Evolutionary conservation across 2,113 vertebrate genomes (phyloP).

Genomic region (Lepisosteus oculatus): DNA sequence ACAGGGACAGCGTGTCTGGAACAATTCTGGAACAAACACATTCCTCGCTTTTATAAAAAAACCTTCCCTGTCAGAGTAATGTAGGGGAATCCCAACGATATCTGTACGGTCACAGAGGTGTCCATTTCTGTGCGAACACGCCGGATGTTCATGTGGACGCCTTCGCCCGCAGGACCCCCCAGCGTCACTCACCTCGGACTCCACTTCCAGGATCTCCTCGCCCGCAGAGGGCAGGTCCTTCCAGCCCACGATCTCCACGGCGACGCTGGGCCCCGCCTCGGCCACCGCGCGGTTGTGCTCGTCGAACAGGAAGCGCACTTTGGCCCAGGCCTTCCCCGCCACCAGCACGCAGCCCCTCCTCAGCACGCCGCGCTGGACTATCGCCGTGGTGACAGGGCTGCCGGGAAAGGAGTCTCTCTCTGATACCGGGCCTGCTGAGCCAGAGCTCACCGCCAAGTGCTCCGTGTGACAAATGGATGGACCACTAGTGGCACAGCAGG

Average conservation of each 20-base stretch:
- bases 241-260: slow-evolving; percentile 90
- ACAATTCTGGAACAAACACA: not conserved
- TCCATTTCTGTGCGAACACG: no score
- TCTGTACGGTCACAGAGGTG: no score
- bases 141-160: no score
- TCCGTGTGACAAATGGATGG: no score
- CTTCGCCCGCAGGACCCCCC: no score
- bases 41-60: not conserved
- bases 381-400: slow-evolving; percentile 77
- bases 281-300: slow-evolving; percentile 69
- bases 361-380: slow-evolving; percentile 85
- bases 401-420: not conserved
- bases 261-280: slow-evolving; percentile 71
- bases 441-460: no score
- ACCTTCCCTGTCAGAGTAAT: no score
- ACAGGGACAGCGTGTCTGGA: no score
- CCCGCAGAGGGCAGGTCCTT: slow-evolving; percentile 87
- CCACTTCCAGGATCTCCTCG: slow-evolving; percentile 87
- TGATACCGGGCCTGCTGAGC: no score
- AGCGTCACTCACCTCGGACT: slow-evolving; percentile 78
- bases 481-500: no score
- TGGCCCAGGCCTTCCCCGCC: slow-evolving; percentile 86
- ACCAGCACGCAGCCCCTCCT: slow-evolving; percentile 80
- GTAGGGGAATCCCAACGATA: no score
- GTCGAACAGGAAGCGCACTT: slow-evolving; percentile 87